A percentile compares a stretch with the other conserved stretches of the same genome.
These are phyloP conservation scores for Atta colombica DNA, from an alignment of 1,140 invertebrate genomes.

Conservation along the genomic window DNA sequence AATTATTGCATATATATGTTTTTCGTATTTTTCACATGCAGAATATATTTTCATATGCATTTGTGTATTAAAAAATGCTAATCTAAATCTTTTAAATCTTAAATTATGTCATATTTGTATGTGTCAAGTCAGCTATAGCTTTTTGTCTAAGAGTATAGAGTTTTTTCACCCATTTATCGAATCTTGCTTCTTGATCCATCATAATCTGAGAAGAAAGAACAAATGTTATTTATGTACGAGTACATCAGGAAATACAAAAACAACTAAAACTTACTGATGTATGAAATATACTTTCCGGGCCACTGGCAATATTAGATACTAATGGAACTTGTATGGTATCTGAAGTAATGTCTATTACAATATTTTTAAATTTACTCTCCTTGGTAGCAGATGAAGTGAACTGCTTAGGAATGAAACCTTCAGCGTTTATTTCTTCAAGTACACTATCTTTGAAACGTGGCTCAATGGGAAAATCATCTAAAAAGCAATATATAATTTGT, in stretches of 20 bases:
- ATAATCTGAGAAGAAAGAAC: slow-evolving; percentile 80
- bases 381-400: slow-evolving; percentile 82
- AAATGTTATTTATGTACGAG: neutral
- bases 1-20: no score
- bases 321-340: slow-evolving; percentile 83
- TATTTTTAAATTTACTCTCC: slow-evolving; percentile 83
- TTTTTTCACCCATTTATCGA: slow-evolving; percentile 86
- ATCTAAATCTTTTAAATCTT: neutral
- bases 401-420: slow-evolving; percentile 83
- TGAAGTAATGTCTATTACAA: slow-evolving; percentile 83
- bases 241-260: neutral
- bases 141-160: slow-evolving; percentile 85
- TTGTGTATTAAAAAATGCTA: slow-evolving; percentile 8
- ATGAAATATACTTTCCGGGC: slow-evolving; percentile 85
- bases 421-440: slow-evolving; percentile 85
- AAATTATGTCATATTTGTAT: slow-evolving; percentile 71
- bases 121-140: slow-evolving; percentile 79
- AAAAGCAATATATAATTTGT: slow-evolving; percentile 13
- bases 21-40: neutral
- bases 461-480: slow-evolving; percentile 83
- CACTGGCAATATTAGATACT: slow-evolving; percentile 68
- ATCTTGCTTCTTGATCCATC: slow-evolving; percentile 82
- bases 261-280: slow-evolving; percentile 80
- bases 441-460: slow-evolving; percentile 80
- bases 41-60: neutral